phyloP scores from a whole-genome alignment of 2,113 vertebrate genomes.

The Phyllostomus discolor region DNA sequence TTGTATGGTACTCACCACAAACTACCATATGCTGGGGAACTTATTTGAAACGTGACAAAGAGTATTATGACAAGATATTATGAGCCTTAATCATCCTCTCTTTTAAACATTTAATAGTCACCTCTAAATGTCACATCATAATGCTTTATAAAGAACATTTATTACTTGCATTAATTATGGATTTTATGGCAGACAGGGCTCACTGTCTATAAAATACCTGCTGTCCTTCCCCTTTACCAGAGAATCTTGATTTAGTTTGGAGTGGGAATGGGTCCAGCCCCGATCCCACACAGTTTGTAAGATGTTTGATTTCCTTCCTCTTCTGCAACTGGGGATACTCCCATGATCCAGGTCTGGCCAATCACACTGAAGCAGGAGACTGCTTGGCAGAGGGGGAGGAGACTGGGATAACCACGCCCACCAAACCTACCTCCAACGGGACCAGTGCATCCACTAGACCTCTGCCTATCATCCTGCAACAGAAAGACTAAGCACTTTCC shows the following conservation, averaged over 20 bases:
- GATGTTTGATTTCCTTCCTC: neutral
- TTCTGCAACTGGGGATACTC: neutral
- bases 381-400: neutral
- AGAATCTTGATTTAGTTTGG: neutral
- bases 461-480: neutral
- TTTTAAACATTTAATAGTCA: neutral
- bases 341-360: neutral
- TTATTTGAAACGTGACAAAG: neutral
- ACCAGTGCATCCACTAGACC: neutral
- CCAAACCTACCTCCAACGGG: neutral
- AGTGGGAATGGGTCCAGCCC: neutral
- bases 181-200: neutral
- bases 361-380: neutral
- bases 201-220: neutral
- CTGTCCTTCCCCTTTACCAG: neutral
- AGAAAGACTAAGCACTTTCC: neutral
- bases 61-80: neutral
- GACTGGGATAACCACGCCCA: neutral
- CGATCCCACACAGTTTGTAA: neutral
- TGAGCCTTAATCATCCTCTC: neutral
- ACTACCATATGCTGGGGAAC: neutral
- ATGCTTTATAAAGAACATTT: neutral
- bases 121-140: neutral
- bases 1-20: neutral
- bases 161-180: neutral